Evolutionary conservation across 1,140 invertebrate species (phyloP), one percentile per base, ranked within the genome.

Genomic region (Pseudomyrmex concolor): DNA sequence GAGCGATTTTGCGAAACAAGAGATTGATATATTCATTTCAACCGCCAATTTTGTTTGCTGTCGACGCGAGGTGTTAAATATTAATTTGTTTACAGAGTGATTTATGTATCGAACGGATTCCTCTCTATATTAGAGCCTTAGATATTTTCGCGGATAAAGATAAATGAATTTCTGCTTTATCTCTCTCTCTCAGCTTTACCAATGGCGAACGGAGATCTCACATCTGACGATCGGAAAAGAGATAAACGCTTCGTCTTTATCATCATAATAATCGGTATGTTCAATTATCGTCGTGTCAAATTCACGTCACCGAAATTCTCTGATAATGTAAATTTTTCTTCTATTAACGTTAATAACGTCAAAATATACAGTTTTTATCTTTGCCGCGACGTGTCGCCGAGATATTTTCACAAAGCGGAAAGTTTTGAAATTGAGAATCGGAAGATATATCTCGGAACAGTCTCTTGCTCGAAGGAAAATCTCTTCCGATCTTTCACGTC

Each of bases 111-210:
- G 17, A 4, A 12, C 10, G 19, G 8, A 3, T n/a, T 63, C 43
- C 9, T 55, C 8, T 63, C 10, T 7, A 34, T 7, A 34, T 34
- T 34, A 34, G 34, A 54, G 10, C 10, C 0, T 48, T 25, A 15
- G 1, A 70, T 59, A 17, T 78, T 48, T 66, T 43, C n/a, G 12
- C 22, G 15, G 5, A 59, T 19, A 50, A 34, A 70, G 15, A 50
- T 78, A 70, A 48, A 15, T 2, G 9, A 51, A 17, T 68, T 70
- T n/a, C 25, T 77, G 62, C 13, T 10, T 57, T 77, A 77, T 77
- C 62, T 45, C 25, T 25, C 25, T 25, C 7, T 15, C 17, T 25
- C 7, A 15, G 25, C 2, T 12, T 50, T 59, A 25, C n/a, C 55
- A 59, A 57, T 68, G 59, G 34, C 1, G 51, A 78, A 78, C 68